phyloP scores from a whole-genome alignment of 2,113 vertebrate genomes.

The Girardinichthys multiradiatus region DNA sequence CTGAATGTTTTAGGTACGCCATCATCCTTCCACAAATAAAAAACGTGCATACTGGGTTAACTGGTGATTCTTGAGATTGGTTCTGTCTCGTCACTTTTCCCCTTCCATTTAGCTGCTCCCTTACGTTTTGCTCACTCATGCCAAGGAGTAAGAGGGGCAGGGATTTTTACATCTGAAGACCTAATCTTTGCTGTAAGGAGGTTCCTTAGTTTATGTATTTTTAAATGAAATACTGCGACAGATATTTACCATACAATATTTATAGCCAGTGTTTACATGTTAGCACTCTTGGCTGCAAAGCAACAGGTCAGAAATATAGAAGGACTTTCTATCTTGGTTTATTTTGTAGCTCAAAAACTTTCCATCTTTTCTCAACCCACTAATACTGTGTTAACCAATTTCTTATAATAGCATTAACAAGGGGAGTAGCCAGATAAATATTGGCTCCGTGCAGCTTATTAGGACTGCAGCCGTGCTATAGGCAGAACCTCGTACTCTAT shows the following conservation, averaged over 20 bases:
- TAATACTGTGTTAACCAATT: constrained; percentile 10
- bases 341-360: constrained; percentile 1
- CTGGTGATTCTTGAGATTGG: no score
- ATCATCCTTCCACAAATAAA: no score
- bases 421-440: not conserved
- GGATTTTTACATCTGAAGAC: not conserved
- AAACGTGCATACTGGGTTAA: no score
- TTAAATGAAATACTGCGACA: not conserved
- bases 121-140: no score
- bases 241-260: constrained; percentile 7
- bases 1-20: no score
- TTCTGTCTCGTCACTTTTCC: no score
- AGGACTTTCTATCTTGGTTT: not conserved
- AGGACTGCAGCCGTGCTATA: constrained; percentile 1
- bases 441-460: constrained; percentile 19
- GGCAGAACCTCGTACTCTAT: constrained; percentile 20
- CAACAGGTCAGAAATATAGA: constrained; percentile 11
- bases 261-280: constrained; percentile 23
- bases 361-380: not conserved
- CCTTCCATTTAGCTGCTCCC: not conserved
- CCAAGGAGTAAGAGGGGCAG: not conserved
- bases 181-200: not conserved
- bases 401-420: constrained; percentile 22
- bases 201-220: no score
- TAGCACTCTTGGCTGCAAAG: constrained; percentile 11